Percentiles rank a stretch among this genome's conserved stretches.
These are phyloP conservation scores for Hippopotamus amphibius DNA, from an alignment of 2,113 vertebrate genomes.

Conservation along the genomic window DNA sequence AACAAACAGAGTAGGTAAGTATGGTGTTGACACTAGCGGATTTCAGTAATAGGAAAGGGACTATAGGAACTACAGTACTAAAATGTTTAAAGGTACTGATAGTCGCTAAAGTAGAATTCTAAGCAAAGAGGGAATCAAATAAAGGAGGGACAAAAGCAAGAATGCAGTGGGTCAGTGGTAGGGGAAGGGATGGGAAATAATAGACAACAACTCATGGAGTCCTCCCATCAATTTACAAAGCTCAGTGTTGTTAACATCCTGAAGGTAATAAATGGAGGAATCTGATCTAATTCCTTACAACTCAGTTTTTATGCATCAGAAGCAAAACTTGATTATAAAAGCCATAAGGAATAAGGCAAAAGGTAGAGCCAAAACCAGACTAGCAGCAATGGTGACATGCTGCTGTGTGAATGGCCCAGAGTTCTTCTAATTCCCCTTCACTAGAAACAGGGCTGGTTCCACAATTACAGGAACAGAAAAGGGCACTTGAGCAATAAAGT, in stretches of 20 bases:
- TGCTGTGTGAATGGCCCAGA: neutral
- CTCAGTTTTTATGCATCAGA: neutral
- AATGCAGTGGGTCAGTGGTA: neutral
- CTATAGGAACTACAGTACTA: neutral
- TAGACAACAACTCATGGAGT: neutral
- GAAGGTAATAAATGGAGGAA: neutral
- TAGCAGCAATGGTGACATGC: neutral
- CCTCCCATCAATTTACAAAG: neutral
- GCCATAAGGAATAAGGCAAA: slow-evolving; percentile 14
- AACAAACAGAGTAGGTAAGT: neutral
- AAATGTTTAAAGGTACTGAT: neutral
- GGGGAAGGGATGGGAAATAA: neutral
- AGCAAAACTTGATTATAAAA: slow-evolving; percentile 50
- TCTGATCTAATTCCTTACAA: neutral
- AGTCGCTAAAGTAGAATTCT: neutral
- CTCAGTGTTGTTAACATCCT: neutral
- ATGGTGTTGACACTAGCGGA: neutral
- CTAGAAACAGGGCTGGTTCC: neutral
- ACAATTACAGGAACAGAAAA: neutral
- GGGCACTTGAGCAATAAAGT: neutral
- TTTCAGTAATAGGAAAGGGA: neutral
- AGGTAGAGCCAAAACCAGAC: neutral
- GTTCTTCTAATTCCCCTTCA: slow-evolving; percentile 33
- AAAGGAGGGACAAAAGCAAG: neutral
- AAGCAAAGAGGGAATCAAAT: neutral